Percentiles rank a stretch among this genome's conserved stretches.
Conservation (phyloP, 2,888 invertebrate genomes). For the Entomobrya multifasciata region DNA sequence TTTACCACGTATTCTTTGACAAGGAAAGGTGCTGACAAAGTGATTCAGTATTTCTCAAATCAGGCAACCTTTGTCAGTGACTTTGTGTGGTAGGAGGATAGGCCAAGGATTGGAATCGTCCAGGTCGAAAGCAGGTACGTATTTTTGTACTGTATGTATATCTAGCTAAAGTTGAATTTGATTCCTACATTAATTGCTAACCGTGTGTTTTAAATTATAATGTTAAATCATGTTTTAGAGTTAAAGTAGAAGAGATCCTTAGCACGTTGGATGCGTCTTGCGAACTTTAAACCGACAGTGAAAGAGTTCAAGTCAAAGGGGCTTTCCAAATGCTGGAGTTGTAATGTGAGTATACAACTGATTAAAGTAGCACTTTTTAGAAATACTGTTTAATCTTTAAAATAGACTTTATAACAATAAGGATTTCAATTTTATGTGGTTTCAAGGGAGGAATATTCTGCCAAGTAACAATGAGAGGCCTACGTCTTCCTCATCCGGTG, state of each 20-base stretch:
- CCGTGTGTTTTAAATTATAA: too few relatives aligned
- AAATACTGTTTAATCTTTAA: too few relatives aligned
- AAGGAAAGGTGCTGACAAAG: neutral
- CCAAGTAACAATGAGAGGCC: too few relatives aligned
- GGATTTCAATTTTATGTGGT: too few relatives aligned
- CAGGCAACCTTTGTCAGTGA: neutral
- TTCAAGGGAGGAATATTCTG: too few relatives aligned
- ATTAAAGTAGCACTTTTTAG: too few relatives aligned
- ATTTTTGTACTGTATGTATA: too few relatives aligned
- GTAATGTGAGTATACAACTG: neutral
- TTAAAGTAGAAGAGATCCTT: neutral
- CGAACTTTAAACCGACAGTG: neutral
- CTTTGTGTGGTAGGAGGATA: slow-evolving; percentile 1
- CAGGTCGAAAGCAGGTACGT: slow-evolving; percentile 18
- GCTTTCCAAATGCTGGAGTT: neutral
- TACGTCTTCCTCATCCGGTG: too few relatives aligned
- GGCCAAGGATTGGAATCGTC: neutral
- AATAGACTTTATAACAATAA: too few relatives aligned
- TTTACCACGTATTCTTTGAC: neutral
- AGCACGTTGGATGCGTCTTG: too few relatives aligned
- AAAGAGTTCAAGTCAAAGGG: neutral
- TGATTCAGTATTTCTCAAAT: neutral
- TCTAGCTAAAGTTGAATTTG: too few relatives aligned
- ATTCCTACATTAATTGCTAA: too few relatives aligned
- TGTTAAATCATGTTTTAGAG: neutral